These are phyloP conservation scores for Lutjanus erythropterus DNA, from an alignment of 2,113 vertebrate species.

Conservation along the genomic window DNA sequence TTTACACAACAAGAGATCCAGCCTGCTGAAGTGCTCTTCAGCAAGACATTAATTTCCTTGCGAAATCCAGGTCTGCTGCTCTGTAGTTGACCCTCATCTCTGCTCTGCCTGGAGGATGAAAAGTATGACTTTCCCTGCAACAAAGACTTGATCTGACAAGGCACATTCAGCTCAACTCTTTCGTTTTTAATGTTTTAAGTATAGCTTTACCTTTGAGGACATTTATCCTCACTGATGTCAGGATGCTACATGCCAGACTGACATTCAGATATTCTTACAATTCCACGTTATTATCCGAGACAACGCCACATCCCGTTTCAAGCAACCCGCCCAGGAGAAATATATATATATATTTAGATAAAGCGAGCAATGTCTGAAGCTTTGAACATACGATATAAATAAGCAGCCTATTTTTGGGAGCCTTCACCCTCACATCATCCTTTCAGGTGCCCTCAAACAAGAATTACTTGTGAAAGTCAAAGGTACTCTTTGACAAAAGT, in stretches of 20 bases:
- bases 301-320: conserved; percentile 55
- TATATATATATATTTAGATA: conserved; percentile 57
- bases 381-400: conserved; percentile 70
- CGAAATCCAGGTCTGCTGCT: not conserved
- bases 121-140: conserved; percentile 8
- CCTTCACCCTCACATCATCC: conserved; percentile 46
- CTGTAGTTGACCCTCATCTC: conserved; percentile 5
- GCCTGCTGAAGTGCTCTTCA: not conserved
- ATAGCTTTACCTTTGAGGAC: conserved; percentile 25
- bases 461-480: conserved; percentile 68
- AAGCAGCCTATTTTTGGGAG: conserved; percentile 70
- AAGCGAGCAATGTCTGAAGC: conserved; percentile 46
- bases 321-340: conserved; percentile 38
- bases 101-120: conserved; percentile 1
- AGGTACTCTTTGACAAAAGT: conserved; percentile 63
- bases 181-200: conserved; percentile 16
- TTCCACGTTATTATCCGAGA: conserved; percentile 34
- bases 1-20: not conserved
- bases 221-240: conserved; percentile 35
- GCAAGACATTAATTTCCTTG: not conserved
- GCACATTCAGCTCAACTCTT: conserved; percentile 5
- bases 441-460: conserved; percentile 68
- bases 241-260: conserved; percentile 37
- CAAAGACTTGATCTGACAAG: conserved; percentile 13
- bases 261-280: conserved; percentile 38